phyloP scores from a whole-genome alignment of 2,797 vertebrate species.

The Dendrocincla fuliginosa region DNA sequence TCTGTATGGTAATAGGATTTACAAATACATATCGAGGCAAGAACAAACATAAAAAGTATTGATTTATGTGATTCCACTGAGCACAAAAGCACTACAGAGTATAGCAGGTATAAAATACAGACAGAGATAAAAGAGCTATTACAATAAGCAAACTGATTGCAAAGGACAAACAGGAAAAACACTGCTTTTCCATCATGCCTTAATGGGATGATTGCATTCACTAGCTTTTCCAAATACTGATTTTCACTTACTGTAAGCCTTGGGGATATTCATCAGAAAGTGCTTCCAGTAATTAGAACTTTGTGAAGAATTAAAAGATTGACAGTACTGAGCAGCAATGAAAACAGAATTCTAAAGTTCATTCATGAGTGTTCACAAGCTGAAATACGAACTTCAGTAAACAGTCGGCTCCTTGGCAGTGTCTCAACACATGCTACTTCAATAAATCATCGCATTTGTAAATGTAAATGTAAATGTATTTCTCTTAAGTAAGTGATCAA shows the following conservation, averaged over 20 bases:
- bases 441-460: constrained; percentile 69
- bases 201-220: constrained; percentile 33
- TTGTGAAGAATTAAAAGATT: constrained; percentile 59
- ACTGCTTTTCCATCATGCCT: background rate
- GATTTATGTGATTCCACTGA: constrained; percentile 15
- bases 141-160: constrained; percentile 41
- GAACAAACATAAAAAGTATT: constrained; percentile 32
- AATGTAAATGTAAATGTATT: constrained; percentile 68
- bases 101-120: background rate
- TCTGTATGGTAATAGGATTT: constrained; percentile 19
- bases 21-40: background rate
- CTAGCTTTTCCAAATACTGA: constrained; percentile 53
- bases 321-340: constrained; percentile 2
- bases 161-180: constrained; percentile 36
- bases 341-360: constrained; percentile 32
- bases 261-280: constrained; percentile 36
- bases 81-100: constrained; percentile 22
- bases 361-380: constrained; percentile 23
- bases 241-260: constrained; percentile 55
- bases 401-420: constrained; percentile 21
- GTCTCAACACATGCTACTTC: constrained; percentile 45
- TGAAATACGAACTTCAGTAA: background rate
- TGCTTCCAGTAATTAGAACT: constrained; percentile 60
- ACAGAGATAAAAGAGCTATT: constrained; percentile 47
- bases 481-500: constrained; percentile 64